Evolutionary conservation across 1,140 invertebrate species (phyloP), one percentile per base, ranked within the genome.

Genomic region (Brachionus plicatilis): DNA sequence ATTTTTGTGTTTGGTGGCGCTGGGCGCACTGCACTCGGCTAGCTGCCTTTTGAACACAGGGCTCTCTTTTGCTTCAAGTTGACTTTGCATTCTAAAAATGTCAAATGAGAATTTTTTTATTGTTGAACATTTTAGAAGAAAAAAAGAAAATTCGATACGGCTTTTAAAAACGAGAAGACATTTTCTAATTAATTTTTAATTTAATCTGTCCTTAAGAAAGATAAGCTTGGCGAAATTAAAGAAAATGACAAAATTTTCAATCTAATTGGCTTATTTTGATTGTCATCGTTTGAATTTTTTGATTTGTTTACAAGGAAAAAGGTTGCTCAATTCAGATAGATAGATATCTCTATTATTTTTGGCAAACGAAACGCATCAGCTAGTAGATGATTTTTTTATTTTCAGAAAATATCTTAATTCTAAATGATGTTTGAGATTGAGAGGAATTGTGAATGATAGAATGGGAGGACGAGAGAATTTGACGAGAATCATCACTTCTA

Each of bases 361-460:
- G 68, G 17, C 68, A 41, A 72, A 41, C 68, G 68, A 72, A 72
- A 72, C 68, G 68, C 68, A 72, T 72, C 68, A 72, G 68, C 8
- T 72, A 72, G 68, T 72, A 14, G n/a, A 6, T 72, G 41, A 72
- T 72, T 68, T 68, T 33, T 37, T 68, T 37, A 29, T 29, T 72
- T 72, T 24, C 14, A 20, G n/a, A 72, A 72, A 72, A 72, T 43
- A 72, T 72, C 68, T 72, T 72, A 72, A 72, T 72, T 72, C 68
- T 72, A 43, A 72, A 43, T 43, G 33, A 72, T 45, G 12, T 17
- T 43, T 72, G 33, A n/a, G 41, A 41, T 72, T 68, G 11, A 12
- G 68, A 72, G 41, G 41, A 17, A 41, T 72, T 47, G 33, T 41
- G 68, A 72, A 41, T 20, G 41, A 37, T 6, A 0, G 33, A 41